Evolutionary conservation across 2,888 invertebrate species (phyloP), one percentile per base, ranked within the genome.

Genomic region (Campoletis raptor): DNA sequence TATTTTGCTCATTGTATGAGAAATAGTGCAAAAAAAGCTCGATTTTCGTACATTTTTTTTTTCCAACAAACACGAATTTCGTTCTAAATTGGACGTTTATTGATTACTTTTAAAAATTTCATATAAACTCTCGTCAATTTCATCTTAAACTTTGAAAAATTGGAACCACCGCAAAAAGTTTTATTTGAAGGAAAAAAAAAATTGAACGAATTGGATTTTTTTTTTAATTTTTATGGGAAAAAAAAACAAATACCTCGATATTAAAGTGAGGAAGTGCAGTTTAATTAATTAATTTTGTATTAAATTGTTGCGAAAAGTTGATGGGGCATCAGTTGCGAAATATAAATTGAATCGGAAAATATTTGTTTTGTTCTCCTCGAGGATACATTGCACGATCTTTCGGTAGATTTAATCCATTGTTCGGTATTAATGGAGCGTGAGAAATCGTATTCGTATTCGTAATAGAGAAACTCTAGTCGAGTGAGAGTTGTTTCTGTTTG

Each of bases 371-470:
- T 52, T 37, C 15, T 30, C 24, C 36, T 70, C 36, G 45, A 40
- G 21, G 67, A 81, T 61, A 84, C 57, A 74, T 76, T 66, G 82
- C 54, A 57, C 37, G 45, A 80, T 79, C 74, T 78, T 82, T 82
- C 67, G 77, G 54, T 86, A 83, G 83, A 88, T 86, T 88, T 57
- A 87, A 81, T 86, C 85, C 80, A 86, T 89, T 88, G 87, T 89
- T 73, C 87, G 82, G 69, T 57, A 83, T 85, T 88, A 89, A 89
- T 89, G 88, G 88, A 86, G 77, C 88, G 86, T 84, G 76, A 86
- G 70, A 69, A 85, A 84, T 87, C 85, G 85, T 52, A 74, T 85
- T 87, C 81, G 85, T 87, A 76, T 82, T 82, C 87, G 87, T 66
- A 79, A 79, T 70, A 45, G 85, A 82, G 70, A 64, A 73, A 24